Evolutionary conservation across 1,140 invertebrate genomes (phyloP).

Genomic region (Orchesella cincta): DNA sequence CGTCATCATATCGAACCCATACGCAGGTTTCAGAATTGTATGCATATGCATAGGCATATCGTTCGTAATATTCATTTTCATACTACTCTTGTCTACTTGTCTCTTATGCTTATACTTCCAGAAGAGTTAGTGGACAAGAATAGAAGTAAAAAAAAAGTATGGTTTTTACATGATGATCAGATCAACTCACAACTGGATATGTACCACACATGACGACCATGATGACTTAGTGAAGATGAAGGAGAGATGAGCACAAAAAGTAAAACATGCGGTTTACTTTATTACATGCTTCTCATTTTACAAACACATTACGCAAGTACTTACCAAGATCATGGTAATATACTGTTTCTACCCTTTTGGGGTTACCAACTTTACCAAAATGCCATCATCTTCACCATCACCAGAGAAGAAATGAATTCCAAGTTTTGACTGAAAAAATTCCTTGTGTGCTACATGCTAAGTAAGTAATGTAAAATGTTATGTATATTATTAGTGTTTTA

Average conservation of each 20-base stretch:
- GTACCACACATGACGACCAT: background rate
- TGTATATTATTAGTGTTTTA: background rate
- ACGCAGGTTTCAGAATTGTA: too few relatives aligned
- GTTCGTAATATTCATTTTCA: background rate
- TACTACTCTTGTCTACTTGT: background rate
- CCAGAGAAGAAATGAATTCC: background rate
- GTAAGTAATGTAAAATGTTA: background rate
- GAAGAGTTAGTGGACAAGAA: background rate
- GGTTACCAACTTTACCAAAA: background rate
- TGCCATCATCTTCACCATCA: background rate
- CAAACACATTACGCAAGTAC: background rate
- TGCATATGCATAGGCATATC: background rate
- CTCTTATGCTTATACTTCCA: background rate
- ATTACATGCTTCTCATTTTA: constrained; percentile 4
- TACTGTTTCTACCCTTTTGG: background rate
- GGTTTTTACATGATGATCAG: too few relatives aligned
- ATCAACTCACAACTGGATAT: too few relatives aligned
- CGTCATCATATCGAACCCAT: too few relatives aligned
- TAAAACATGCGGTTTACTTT: background rate
- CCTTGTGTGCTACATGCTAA: background rate
- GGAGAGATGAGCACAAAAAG: background rate
- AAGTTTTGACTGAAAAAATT: background rate
- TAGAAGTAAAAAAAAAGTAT: too few relatives aligned
- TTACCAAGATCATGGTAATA: background rate
- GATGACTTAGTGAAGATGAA: background rate